Base-by-base conservation (phyloP, 37 sponge, comb jelly and placozoan species). In the Haliclona indistincta region DNA sequence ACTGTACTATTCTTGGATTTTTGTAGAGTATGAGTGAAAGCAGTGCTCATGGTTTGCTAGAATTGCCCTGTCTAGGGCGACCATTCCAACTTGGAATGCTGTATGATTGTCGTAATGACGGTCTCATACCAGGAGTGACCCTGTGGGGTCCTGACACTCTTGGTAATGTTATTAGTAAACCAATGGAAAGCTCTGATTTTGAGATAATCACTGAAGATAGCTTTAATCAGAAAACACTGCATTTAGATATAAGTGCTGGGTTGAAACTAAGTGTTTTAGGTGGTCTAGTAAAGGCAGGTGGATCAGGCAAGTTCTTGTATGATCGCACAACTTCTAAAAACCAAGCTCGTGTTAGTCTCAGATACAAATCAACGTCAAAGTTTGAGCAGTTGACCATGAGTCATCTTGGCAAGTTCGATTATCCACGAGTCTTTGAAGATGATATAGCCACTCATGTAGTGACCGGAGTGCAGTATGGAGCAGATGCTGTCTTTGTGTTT, bases 21-120 rank as follows among this genome's bases (percentile, higher is more conserved):
- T n/a, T n/a, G n/a, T n/a, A n/a, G n/a, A n/a, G n/a, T n/a, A n/a
- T n/a, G n/a, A n/a, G n/a, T n/a, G n/a, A n/a, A n/a, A n/a, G n/a
- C n/a, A n/a, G n/a, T n/a, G n/a, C n/a, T 17, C 13, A 47, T 47
- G 15, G 15, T 47, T 17, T 47, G 10, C 10, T 15, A 47, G 13
- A 17, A 26, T 25, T 81, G 25, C 63, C 75, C 1, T 74, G 83
- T 26, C 76, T 82, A 1, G 83, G 83, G 2, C 53, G 75, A 1
- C 76, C 83, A 1, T 82, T 82, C 49, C 43, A 67, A 10, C 70
- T 74, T 11, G 83, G 83, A 3, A 82, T 74, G 83, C 81, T 80
- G 17, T 80, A 80, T 43, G 71, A 80, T 44, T 80, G 83, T 28
- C 70, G 75, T 37, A 74, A 10, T 67, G 83, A 82, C 26, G 40